Evolutionary conservation across 1,140 invertebrate genomes (phyloP).

Genomic region (Rhagoletis pomonella): DNA sequence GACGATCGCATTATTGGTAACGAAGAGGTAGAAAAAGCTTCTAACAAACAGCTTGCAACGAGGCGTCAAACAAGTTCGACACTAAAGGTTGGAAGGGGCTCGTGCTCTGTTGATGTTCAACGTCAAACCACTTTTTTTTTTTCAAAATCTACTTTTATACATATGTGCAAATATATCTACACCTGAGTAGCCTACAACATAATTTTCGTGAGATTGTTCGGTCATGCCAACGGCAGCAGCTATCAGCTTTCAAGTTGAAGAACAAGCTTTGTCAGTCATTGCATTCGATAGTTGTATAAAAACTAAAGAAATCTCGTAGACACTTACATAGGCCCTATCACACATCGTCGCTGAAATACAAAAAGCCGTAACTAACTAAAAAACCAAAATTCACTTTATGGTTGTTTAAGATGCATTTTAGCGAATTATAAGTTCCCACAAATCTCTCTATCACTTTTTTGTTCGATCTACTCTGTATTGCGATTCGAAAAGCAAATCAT

Average conservation of each 20-base stretch:
- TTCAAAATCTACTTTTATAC: neutral
- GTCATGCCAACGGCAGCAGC: neutral
- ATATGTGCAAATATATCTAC: neutral
- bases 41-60: conserved; percentile 7
- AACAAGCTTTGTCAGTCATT: neutral
- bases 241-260: conserved; percentile 8
- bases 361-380: no score
- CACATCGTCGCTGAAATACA: no score
- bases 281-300: neutral
- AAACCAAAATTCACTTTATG: no score
- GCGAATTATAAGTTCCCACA: no score
- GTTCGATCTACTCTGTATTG: no score
- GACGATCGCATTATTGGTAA: neutral
- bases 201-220: neutral
- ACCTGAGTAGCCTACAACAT: neutral
- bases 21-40: neutral
- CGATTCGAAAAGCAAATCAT: no score
- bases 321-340: no score
- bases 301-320: neutral
- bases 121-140: neutral
- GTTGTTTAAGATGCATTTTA: no score
- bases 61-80: conserved; percentile 1
- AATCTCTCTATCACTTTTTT: no score
- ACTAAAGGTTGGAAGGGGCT: conserved; percentile 20
- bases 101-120: neutral